Evolutionary conservation across 2,113 vertebrate species (phyloP).

Genomic region (Ptyas mucosa): DNA sequence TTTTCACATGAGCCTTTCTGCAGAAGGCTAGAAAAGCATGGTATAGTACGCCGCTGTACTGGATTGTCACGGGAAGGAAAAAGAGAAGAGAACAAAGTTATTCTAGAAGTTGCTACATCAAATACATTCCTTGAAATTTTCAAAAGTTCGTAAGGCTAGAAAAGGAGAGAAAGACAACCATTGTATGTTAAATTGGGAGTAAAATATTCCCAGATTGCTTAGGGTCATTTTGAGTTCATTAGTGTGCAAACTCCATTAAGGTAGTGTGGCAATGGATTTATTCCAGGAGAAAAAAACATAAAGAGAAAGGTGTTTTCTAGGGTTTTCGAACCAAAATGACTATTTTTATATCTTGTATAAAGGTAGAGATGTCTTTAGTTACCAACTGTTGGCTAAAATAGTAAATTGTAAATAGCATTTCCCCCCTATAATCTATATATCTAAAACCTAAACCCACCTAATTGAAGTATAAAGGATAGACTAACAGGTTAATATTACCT

Average conservation of each 20-base stretch:
- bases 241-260: conserved; percentile 36
- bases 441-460: background rate
- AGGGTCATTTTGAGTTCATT: conserved; percentile 51
- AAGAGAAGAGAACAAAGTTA: background rate
- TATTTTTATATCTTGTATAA: conserved; percentile 22
- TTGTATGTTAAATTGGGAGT: conserved; percentile 40
- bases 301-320: conserved; percentile 57
- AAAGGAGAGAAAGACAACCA: conserved; percentile 29
- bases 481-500: background rate
- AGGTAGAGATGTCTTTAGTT: conserved; percentile 9
- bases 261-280: conserved; percentile 56
- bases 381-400: background rate
- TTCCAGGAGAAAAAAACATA: conserved; percentile 39
- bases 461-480: background rate
- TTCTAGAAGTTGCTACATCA: background rate
- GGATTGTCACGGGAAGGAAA: background rate
- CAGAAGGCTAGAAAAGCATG: conserved; percentile 8
- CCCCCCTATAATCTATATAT: background rate
- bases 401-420: background rate
- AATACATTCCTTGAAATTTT: background rate
- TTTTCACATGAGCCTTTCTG: conserved; percentile 22
- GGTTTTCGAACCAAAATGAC: conserved; percentile 7
- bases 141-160: conserved; percentile 26
- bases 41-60: background rate
- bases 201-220: conserved; percentile 53